Base-by-base conservation (phyloP, 2,113 vertebrate species). In the Neogale vison region DNA sequence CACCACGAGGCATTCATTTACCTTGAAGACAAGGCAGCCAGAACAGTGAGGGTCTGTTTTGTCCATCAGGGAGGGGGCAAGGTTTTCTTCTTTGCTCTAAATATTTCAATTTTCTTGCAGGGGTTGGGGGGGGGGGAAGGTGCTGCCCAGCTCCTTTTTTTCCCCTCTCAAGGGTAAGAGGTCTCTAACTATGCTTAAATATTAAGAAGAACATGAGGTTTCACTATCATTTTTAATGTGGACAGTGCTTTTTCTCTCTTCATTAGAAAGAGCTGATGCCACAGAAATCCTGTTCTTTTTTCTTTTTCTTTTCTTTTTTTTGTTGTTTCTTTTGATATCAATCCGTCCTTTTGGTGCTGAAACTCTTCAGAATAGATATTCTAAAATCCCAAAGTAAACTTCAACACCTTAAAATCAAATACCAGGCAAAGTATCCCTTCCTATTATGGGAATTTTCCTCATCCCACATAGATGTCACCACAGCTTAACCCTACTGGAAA, bases 61-160 rank as follows among this genome's bases (percentile, higher is more conserved):
- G 4, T 63, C 67, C 2, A 1, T 52, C 8, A 69, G 17, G 1
- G 23, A 59, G 23, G 83, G 4, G 36, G 77, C 45, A 39, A 4
- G 23, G 42, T 55, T 97, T 88, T 71, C 71, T 85, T 87, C 21
- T 85, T 31, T 50, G 29, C 26, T 90, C 50, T 15, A 69, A 76
- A 69, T 26, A 29, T 88, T 82, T 77, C 61, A 36, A 36, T n/a
- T 80, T 65, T 84, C 55, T 67, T 91, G 7, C 7, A 3, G 21
- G 7, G 2, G 20, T 11, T 47, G 0, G 4, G 6, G 21, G 1
- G 23, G 34, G 6, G 14, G 36, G 9, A 69, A 17, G 7, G 9
- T 24, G 4, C 3, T 4, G 21, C 18, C 45, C 39, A 39, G 31
- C 29, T 45, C 42, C 52, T 29, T 69, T 69, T 71, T 69, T 69